phyloP scores from a whole-genome alignment of 37 sponge, comb jelly and placozoan genomes.

The Axinella damicornis region DNA sequence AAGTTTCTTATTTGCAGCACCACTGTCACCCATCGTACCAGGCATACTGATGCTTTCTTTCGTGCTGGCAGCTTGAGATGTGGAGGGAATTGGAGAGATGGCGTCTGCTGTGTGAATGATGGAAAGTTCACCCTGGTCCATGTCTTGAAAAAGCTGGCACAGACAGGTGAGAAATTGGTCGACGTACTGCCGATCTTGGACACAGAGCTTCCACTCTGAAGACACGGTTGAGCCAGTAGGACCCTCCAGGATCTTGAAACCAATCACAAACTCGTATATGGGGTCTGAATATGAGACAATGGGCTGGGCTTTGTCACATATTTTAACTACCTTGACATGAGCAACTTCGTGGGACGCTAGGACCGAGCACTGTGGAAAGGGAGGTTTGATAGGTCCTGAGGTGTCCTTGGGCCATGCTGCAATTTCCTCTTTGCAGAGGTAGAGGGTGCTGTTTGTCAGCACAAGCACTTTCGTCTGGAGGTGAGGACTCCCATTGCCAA shows the following conservation, averaged over 20 bases:
- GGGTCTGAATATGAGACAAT: slow-evolving; percentile 10
- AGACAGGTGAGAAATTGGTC: slow-evolving; percentile 39
- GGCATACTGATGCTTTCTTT: too few relatives aligned
- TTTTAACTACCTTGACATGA: slow-evolving; percentile 6
- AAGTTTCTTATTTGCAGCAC: neutral
- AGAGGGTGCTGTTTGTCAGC: slow-evolving; percentile 45
- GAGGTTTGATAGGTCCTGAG: neutral
- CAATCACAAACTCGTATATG: slow-evolving; percentile 50
- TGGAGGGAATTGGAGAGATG: neutral
- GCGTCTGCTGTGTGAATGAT: slow-evolving; percentile 17
- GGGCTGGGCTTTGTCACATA: slow-evolving; percentile 43
- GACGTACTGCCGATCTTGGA: slow-evolving; percentile 22
- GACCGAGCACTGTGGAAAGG: slow-evolving; percentile 30
- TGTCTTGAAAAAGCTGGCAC: neutral
- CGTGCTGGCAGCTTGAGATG: neutral
- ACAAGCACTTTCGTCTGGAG: slow-evolving; percentile 25
- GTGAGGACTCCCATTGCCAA: slow-evolving; percentile 1
- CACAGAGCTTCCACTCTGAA: slow-evolving; percentile 31
- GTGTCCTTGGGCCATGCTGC: neutral
- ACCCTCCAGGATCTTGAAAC: slow-evolving; percentile 12
- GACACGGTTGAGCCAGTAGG: too few relatives aligned
- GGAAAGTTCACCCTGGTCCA: neutral
- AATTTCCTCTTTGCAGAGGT: slow-evolving; percentile 51
- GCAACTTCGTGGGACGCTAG: slow-evolving; percentile 30
- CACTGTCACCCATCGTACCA: too few relatives aligned